Conservation (phyloP, 2,888 invertebrate genomes). For the Sinelater perroti region DNA sequence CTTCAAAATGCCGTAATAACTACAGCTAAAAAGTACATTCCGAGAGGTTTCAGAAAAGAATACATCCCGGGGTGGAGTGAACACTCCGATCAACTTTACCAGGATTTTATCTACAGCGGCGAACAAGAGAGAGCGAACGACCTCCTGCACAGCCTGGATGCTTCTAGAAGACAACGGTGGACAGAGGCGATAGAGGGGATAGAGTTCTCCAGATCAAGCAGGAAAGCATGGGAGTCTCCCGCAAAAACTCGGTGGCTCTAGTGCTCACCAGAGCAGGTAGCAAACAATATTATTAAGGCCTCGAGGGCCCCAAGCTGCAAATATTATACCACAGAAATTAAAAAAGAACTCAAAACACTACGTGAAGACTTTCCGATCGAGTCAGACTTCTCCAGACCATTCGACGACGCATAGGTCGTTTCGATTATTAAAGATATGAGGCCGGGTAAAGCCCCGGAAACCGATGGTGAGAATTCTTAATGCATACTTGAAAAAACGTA, state of each 20-base stretch:
- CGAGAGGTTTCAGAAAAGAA: slow-evolving; percentile 36
- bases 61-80: slow-evolving; percentile 42
- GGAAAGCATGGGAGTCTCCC: slow-evolving; percentile 18
- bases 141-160: neutral
- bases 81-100: slow-evolving; percentile 30
- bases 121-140: neutral
- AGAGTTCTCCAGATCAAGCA: slow-evolving; percentile 27
- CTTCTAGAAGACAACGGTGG: neutral
- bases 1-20: slow-evolving; percentile 23
- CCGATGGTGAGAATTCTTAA: too few species aligned
- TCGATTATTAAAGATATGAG: neutral
- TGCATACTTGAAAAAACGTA: too few species aligned
- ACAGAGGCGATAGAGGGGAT: neutral
- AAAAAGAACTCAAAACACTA: slow-evolving; percentile 10
- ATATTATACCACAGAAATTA: slow-evolving; percentile 4
- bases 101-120: neutral
- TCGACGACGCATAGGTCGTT: neutral
- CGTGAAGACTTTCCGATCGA: too few species aligned
- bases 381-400: neutral
- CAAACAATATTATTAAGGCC: neutral
- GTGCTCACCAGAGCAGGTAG: neutral
- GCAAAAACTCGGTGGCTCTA: too few species aligned
- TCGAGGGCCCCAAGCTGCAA: neutral
- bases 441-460: slow-evolving; percentile 3
- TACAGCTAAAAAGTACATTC: slow-evolving; percentile 28